Base-by-base conservation (phyloP, 2,113 vertebrate genomes). In the Nematolebias whitei region DNA sequence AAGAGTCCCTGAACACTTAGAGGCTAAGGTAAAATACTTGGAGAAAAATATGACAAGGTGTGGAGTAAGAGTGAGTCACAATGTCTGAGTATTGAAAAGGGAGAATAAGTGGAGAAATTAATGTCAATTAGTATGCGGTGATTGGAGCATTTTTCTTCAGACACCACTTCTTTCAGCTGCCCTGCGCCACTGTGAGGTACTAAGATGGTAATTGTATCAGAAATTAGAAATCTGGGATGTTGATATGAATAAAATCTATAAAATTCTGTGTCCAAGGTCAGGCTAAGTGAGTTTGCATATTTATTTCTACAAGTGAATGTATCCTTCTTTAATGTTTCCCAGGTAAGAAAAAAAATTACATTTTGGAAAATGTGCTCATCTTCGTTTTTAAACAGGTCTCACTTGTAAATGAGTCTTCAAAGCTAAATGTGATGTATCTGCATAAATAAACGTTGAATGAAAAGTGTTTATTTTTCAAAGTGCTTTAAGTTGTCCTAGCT, bases 111-210 rank as follows among this genome's bases (percentile, higher is more conserved):
- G 40, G 43, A 59, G 12, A 48, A 38, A 23, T 35, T 13, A 68
- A 35, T 40, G 43, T 24, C 16, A 55, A 80, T 86, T 82, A 72
- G 69, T 69, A 78, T 74, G 63, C 80, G 22, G 48, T 13, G 5
- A 54, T 51, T 47, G 38, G 6, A 5, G 40, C 58, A 68, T 56
- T 67, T 43, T 53, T 74, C 56, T 54, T 20, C 35, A 74, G 63
- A 58, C 24, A 39, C 39, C 10, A 62, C 35, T 74, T 61, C 59
- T 64, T 74, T 59, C 59, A 72, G 82, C 60, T 74, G 38, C 56
- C 71, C 59, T 1, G 24, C 69, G 71, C 70, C 41, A 78, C 58
- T 54, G 58, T 65, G 51, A 58, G 10, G 15, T 67, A 61, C 47
- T 54, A 53, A 63, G 55, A 41, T 56, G 35, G 65, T 82, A 77